These are phyloP conservation scores for Hemiprocne comata DNA, from an alignment of 2,113 vertebrate species.

Conservation along the genomic window DNA sequence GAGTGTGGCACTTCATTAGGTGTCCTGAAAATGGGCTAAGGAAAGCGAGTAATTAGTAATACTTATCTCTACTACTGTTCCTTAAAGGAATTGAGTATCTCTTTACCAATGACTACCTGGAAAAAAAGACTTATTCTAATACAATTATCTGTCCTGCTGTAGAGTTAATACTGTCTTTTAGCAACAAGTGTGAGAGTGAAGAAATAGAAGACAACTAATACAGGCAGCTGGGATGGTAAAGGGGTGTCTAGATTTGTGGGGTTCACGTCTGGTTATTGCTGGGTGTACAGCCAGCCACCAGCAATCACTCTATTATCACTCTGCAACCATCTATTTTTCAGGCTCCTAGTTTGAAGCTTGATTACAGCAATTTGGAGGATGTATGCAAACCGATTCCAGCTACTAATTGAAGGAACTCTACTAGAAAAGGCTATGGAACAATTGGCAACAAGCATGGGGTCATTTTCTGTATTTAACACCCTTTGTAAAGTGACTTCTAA, in stretches of 20 bases:
- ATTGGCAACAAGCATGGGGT: neutral
- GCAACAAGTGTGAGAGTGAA: neutral
- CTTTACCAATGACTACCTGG: conserved; percentile 22
- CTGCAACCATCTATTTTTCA: conserved; percentile 28
- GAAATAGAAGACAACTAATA: neutral
- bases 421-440: conserved; percentile 27
- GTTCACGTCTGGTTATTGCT: neutral
- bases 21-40: conserved; percentile 3
- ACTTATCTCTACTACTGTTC: neutral
- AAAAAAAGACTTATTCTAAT: conserved; percentile 5
- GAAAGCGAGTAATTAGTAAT: conserved; percentile 20
- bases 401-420: conserved; percentile 52
- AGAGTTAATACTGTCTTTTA: neutral
- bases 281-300: neutral
- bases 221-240: neutral
- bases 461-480: neutral
- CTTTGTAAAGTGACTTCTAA: neutral
- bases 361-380: conserved; percentile 58
- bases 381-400: conserved; percentile 36
- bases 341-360: conserved; percentile 6
- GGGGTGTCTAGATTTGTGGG: neutral
- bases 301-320: neutral
- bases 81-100: neutral
- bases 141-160: conserved; percentile 8
- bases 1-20: conserved; percentile 30